These are phyloP conservation scores for Gryllus longicercus DNA, from an alignment of 2,888 invertebrate genomes.

Conservation along the genomic window DNA sequence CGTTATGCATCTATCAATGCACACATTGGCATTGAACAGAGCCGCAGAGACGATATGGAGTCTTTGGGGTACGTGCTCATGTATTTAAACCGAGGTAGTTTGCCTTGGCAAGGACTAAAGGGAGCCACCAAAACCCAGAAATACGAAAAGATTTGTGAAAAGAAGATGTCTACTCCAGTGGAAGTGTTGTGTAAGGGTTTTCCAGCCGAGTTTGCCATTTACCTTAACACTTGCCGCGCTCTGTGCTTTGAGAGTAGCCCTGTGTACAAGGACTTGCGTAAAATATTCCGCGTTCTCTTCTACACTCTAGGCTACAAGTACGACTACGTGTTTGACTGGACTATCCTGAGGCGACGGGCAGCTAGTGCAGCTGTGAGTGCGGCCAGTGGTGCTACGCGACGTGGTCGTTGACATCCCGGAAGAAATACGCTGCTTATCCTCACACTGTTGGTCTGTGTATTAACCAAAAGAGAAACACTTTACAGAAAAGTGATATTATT, in stretches of 20 bases:
- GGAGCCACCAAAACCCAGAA: constrained; percentile 97
- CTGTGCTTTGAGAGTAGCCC: constrained; percentile 97
- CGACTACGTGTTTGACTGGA: constrained; percentile 99
- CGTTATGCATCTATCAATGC: constrained; percentile 99
- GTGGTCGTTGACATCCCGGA: constrained; percentile 19
- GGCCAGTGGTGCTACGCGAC: constrained; percentile 31
- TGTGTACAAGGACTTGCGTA: constrained; percentile 99
- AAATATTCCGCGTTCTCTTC: constrained; percentile 97
- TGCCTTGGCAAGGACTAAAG: constrained; percentile 95
- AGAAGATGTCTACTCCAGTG: constrained; percentile 98
- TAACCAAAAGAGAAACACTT: too few species aligned
- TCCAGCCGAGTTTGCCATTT: constrained; percentile 99
- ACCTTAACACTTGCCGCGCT: constrained; percentile 98
- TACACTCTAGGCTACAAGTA: constrained; percentile 98
- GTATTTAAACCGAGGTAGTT: constrained; percentile 88
- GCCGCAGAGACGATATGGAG: constrained; percentile 98
- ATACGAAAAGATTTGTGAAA: constrained; percentile 98
- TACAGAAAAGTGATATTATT: too few species aligned
- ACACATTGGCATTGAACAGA: constrained; percentile 96
- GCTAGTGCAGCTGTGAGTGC: constrained; percentile 44
- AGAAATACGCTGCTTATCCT: too few species aligned
- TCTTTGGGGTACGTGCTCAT: constrained; percentile 98
- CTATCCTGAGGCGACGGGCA: constrained; percentile 93
- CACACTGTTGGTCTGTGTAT: too few species aligned
- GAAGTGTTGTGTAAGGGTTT: constrained; percentile 98